Evolutionary conservation across 1,140 invertebrate genomes (phyloP), one percentile per base, ranked within the genome.

Genomic region (Bombus sibiricus): DNA sequence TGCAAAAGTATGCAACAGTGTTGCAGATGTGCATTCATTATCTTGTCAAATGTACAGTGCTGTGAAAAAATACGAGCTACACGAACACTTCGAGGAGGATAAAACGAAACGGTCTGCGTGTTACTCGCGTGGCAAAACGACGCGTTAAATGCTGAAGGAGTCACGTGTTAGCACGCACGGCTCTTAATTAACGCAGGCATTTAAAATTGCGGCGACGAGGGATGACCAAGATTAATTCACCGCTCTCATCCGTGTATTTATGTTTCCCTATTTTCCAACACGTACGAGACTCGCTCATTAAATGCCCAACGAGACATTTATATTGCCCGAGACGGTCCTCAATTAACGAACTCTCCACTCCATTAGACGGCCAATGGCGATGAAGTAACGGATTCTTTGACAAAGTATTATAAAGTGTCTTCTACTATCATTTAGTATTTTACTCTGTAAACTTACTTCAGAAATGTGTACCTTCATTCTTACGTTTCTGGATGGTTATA

Each of bases 261-360:
- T 82, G 78, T 64, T 77, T 82, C 73, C 62, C 64, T 47, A 76
- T 88, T 82, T 86, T 69, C 79, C 80, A 34, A 57, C 85, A 62
- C 43, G 37, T 76, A 3, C 53, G 28, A 62, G 41, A 32, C 47
- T 13, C 34, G 71, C 53, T 47, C 81, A 53, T 18, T 69, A 69
- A 88, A 83, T 62, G 76, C 41, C 74, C 79, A 43, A 62, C 47
- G 71, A 34, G 57, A 37, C 53, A 34, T 88, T 81, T 81, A 75
- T 77, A 85, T 88, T 74, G 74, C 68, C 43, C 64, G 59, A 15
- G 86, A 76, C 86, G 62, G 71, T 77, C 66, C 82, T 88, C 88
- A 88, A 89, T 88, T 89, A 88, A 89, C 77, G 81, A 73, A 73
- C 77, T 69, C 75, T 77, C 72, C 32, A 53, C 86, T 84, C 69